phyloP scores from a whole-genome alignment of 2,888 invertebrate genomes.

The Mythimna albipuncta region DNA sequence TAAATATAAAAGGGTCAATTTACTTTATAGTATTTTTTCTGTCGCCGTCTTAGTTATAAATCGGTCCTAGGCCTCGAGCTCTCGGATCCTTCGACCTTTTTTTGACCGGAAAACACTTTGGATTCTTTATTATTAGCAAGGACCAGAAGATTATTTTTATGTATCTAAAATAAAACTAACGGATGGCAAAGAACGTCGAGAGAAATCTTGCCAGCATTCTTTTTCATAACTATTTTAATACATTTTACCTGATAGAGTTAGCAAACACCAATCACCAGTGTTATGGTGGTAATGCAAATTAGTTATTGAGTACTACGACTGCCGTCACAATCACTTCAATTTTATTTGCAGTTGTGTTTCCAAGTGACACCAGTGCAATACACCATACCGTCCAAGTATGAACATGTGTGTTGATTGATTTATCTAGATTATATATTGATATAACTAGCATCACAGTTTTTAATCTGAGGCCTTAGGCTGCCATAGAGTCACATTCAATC shows the following conservation, averaged over 20 bases:
- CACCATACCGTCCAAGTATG: background rate
- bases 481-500: background rate
- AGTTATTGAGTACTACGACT: background rate
- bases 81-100: too few relatives aligned
- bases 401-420: slow-evolving; percentile 3
- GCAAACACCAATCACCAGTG: background rate
- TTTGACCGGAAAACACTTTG: too few relatives aligned
- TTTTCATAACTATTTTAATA: too few relatives aligned
- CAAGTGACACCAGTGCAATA: slow-evolving; percentile 1
- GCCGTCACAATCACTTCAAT: background rate
- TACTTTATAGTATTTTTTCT: too few relatives aligned
- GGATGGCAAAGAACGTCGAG: too few relatives aligned
- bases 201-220: too few relatives aligned
- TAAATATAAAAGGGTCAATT: too few relatives aligned
- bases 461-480: background rate
- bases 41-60: too few relatives aligned
- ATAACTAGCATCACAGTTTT: background rate
- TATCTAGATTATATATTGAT: background rate
- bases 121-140: too few relatives aligned
- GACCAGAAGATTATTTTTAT: too few relatives aligned
- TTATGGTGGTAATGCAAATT: background rate
- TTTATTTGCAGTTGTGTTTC: slow-evolving; percentile 7
- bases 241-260: background rate
- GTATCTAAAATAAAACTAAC: too few relatives aligned
- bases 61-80: too few relatives aligned